Evolutionary conservation across 2,113 vertebrate species (phyloP), one percentile per base, ranked within the genome.

Genomic region (Syrrhaptes paradoxus): DNA sequence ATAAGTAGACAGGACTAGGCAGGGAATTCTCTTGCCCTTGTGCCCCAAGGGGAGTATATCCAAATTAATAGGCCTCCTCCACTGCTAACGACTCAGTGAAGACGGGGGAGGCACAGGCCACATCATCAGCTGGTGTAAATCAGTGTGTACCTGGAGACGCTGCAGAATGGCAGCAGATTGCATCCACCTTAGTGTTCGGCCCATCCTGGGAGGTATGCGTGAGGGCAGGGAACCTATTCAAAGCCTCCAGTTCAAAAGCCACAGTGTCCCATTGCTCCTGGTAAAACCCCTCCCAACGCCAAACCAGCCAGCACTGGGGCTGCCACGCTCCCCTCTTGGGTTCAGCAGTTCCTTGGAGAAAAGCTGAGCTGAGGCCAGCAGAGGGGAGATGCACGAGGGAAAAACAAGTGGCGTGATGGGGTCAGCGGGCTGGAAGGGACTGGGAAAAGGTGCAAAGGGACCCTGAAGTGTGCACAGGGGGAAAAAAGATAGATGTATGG

Each of bases 21-120:
- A 89, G 85, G 90, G 96, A 97, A 94, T 96, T 97, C 93, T 95
- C 71, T 72, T 95, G 92, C 82, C 87, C 95, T 84, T 57, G 72
- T 91, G 82, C 83, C 88, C 83, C 79, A 70, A 19, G 61, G 87
- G 95, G 51, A 93, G 68, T 77, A 80, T 57, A 90, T 77, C 59
- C 90, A 95, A 88, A 96, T 91, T 88, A 96, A 94, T 77, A 90
- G 85, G 87, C 59, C 68, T 95, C 96, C 94, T 91, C 76, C 71
- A 71, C 48, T 13, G 41, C 82, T 96, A 93, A 97, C 92, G 88
- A 79, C 68, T 96, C 55, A 18, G 63, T 61, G 82, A 93, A 83
- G 90, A 55, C 54, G 78, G 91, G 62, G 82, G 71, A 89, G 83
- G 54, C 62, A 41, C 8, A 18, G 67, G 79, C 51, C 79, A 59